These are phyloP conservation scores for Ferdinandea cuprea DNA, from an alignment of 2,888 invertebrate species.

Conservation along the genomic window DNA sequence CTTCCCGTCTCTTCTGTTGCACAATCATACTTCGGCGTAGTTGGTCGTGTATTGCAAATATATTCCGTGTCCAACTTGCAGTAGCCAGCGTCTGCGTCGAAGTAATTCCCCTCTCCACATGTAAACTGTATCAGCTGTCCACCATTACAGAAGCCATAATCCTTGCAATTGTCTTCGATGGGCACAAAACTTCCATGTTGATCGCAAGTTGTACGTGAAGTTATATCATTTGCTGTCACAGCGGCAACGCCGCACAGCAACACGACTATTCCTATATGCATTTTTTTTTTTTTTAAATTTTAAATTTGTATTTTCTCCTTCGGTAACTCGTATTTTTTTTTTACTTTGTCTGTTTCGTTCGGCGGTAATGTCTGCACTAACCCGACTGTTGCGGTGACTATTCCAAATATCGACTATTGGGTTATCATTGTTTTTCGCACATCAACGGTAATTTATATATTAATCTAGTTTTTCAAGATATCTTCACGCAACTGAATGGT, in stretches of 20 bases:
- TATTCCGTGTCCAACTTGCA: slow-evolving; percentile 31
- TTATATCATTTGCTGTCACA: background rate
- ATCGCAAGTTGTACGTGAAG: background rate
- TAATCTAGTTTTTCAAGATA: background rate
- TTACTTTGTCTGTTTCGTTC: too few species aligned
- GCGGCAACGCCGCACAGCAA: too few species aligned
- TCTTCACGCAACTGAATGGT: background rate
- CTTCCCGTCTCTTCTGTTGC: slow-evolving; percentile 19
- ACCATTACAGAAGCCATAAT: slow-evolving; percentile 71
- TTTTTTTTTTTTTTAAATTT: too few species aligned
- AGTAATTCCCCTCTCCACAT: slow-evolving; percentile 75
- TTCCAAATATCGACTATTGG: slow-evolving; percentile 39
- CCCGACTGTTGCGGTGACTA: too few species aligned
- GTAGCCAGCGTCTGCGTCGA: slow-evolving; percentile 54
- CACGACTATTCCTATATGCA: too few species aligned
- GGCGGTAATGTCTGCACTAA: too few species aligned
- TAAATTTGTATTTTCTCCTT: too few species aligned
- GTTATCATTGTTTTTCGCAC: slow-evolving; percentile 36
- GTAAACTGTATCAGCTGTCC: slow-evolving; percentile 64
- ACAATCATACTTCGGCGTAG: slow-evolving; percentile 23
- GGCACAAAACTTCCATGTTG: slow-evolving; percentile 19
- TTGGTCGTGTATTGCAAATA: slow-evolving; percentile 14
- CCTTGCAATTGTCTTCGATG: slow-evolving; percentile 60
- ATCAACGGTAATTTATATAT: slow-evolving; percentile 6
- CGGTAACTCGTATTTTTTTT: too few species aligned